Base-by-base conservation (phyloP, 2,113 vertebrate genomes). In the Hassar affinis region DNA sequence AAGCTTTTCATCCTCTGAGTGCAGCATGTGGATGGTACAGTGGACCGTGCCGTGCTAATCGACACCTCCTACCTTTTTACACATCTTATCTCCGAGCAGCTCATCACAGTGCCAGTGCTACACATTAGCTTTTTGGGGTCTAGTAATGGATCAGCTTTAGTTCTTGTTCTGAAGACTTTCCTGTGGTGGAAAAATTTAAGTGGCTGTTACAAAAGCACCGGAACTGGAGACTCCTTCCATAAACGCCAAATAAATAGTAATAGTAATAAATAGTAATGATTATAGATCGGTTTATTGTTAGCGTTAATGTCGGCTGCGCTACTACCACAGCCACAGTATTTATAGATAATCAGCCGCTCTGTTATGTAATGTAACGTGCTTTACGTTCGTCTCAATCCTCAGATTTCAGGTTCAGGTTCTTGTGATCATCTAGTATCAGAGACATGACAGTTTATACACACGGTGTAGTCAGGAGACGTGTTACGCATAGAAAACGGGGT, bases 1-100 rank as follows among this genome's bases (percentile, higher is more conserved):
- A 94, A 94, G 92, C 93, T 92, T 93, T 94, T 93, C 91, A 94
- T 94, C 90, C 91, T 90, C 90, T 89, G 88, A 89, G 89, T 91
- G 91, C 93, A 91, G 92, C 90, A 90, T 88, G 88, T 89, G 88
- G 88, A 86, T n/a, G 78, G 88, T 92, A 92, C 88, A 87, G 90
- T 90, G 89, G 90, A 87, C 89, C 85, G 61, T 17, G 79, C 85
- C 82, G 35, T 61, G 85, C 85, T 85, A 88, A 68, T 82, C 64
- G 68, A 74, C 4, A 25, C 76, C 88, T 89, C 90, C 90, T 90
- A 90, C 88, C 90, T 57, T 62, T 91, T 90, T 82, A 84, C 25
- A 74, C 76, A 84, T 84, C 75, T 85, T 56, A 87, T 94, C 91
- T 92, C 93, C 91, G 93, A 90, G 93, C 92, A 93, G 94, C 93